Evolutionary conservation across 2,113 vertebrate genomes (phyloP), one percentile per base, ranked within the genome.

Genomic region (Furnarius figulus): DNA sequence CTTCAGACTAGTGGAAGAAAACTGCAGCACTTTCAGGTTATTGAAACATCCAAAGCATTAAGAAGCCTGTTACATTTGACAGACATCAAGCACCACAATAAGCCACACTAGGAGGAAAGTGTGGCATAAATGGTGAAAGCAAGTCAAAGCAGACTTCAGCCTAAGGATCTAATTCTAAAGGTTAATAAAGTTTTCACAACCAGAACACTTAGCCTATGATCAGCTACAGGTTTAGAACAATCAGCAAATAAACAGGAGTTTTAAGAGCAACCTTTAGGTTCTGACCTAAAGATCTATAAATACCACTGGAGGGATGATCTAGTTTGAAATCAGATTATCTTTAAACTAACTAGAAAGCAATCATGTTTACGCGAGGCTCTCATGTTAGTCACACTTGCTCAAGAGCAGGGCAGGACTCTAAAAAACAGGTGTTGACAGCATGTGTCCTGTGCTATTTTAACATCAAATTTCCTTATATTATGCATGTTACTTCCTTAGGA

Each of bases 281-380:
- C 65, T 90, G 83, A 81, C 56, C 65, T 87, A 85, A 62, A 87
- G 82, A 47, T 88, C 75, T 83, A 47, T 52, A 52, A 89, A n/a
- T 83, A 78, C 44, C 61, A 50, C 55, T 53, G 21, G 27, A 90
- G 23, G 44, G 49, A 85, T 40, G 91, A 84, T 71, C 63, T 67
- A 71, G 33, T 39, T 77, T 55, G 76, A 89, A 89, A 81, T 65
- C 72, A 88, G 76, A 92, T 90, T 85, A 92, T 76, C 75, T 88
- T 79, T 76, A 80, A 86, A 77, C 35, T 85, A 80, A 71, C 85
- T 52, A 78, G 76, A 88, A 95, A 93, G 86, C 50, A 93, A 84
- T 37, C 33, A 63, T 39, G 28, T 42, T 93, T 63, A 88, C 3
- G 2, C 0, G 2, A 93, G 61, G 86, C 68, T 59, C 35, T 67